Conservation (phyloP, 2,888 invertebrate genomes). For the Orthosia cruda region DNA sequence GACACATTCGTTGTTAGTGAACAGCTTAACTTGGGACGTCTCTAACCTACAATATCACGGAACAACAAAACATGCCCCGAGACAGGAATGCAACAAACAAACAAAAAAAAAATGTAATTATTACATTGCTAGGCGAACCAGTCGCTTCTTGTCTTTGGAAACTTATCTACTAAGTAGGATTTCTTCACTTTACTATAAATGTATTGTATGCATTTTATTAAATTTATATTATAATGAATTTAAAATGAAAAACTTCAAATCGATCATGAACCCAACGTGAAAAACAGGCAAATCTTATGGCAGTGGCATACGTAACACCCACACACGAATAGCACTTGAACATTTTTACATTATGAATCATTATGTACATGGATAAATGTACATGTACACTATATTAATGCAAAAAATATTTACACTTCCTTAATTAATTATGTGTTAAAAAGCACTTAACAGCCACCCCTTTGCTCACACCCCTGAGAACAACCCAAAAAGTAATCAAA, state of each 20-base stretch:
- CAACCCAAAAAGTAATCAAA: constrained; percentile 68
- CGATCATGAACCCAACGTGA: constrained; percentile 60
- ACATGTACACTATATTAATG: constrained; percentile 86
- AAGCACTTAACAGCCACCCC: constrained; percentile 87
- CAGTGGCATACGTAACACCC: constrained; percentile 89
- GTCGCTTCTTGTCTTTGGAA: constrained; percentile 78
- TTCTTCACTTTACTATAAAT: constrained; percentile 73
- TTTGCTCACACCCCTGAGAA: constrained; percentile 75
- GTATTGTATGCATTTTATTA: constrained; percentile 65
- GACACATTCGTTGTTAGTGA: constrained; percentile 90
- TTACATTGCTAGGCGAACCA: constrained; percentile 78
- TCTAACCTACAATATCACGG: constrained; percentile 67
- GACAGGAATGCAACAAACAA: constrained; percentile 44
- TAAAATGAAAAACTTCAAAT: constrained; percentile 60
- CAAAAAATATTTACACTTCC: constrained; percentile 90
- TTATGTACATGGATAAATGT: constrained; percentile 85
- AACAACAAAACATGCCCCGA: constrained; percentile 58
- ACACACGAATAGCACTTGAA: constrained; percentile 88
- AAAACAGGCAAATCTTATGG: constrained; percentile 75
- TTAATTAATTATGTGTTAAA: constrained; percentile 85
- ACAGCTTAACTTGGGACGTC: constrained; percentile 88
- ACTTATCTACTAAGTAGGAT: constrained; percentile 80
- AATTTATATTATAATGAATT: constrained; percentile 59
- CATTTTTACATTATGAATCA: constrained; percentile 84
- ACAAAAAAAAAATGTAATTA: constrained; percentile 65